Percentiles rank a stretch among this genome's conserved stretches.
Conservation (phyloP, 2,888 invertebrate genomes). For the Unio delphinus region DNA sequence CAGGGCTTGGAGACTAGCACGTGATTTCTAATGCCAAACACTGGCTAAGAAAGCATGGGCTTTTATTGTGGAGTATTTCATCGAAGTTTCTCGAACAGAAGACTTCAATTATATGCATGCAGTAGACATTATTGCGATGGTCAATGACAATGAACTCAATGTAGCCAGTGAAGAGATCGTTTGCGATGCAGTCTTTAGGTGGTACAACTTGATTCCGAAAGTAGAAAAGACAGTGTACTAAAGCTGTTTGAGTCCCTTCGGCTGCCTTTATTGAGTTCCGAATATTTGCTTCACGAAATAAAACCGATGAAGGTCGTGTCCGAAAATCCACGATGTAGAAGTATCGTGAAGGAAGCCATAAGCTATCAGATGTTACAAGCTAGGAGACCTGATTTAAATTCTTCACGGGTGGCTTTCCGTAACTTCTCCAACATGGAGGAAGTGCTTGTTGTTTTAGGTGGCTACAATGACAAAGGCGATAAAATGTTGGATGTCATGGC, state of each 20-base stretch:
- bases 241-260: slow-evolving; percentile 52
- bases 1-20: slow-evolving; percentile 87
- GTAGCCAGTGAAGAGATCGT: slow-evolving; percentile 88
- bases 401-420: slow-evolving; percentile 42
- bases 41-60: slow-evolving; percentile 80
- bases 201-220: slow-evolving; percentile 77
- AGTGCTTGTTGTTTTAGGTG: slow-evolving; percentile 47
- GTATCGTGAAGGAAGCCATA: slow-evolving; percentile 51
- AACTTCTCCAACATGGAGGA: slow-evolving; percentile 48
- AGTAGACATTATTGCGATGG: slow-evolving; percentile 83
- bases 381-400: slow-evolving; percentile 44
- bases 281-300: slow-evolving; percentile 49
- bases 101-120: slow-evolving; percentile 76
- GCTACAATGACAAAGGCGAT: slow-evolving; percentile 45
- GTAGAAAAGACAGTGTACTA: slow-evolving; percentile 72
- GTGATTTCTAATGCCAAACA: slow-evolving; percentile 80
- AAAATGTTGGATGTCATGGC: slow-evolving; percentile 50
- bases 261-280: slow-evolving; percentile 51
- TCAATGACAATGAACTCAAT: slow-evolving; percentile 86
- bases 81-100: slow-evolving; percentile 46
- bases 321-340: slow-evolving; percentile 42
- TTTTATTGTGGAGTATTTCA: slow-evolving; percentile 76
- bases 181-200: slow-evolving; percentile 81
- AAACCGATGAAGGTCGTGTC: slow-evolving; percentile 45
- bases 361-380: slow-evolving; percentile 55